Conservation (phyloP, 1,140 invertebrate genomes). For the Conus ventricosus region DNA sequence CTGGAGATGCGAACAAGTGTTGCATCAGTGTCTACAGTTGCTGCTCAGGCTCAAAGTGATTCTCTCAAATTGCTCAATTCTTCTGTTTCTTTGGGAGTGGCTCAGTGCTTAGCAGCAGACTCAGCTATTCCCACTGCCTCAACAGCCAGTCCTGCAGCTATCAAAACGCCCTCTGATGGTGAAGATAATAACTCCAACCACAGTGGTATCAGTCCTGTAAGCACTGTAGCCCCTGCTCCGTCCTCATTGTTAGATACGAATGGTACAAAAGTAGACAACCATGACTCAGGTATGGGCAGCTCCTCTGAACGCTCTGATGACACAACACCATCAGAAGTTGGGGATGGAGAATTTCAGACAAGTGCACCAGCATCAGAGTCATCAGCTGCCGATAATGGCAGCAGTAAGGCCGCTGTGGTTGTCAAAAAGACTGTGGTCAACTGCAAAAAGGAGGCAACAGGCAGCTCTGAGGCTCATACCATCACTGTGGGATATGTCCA, state of each 20-base stretch:
- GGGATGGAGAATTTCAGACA: conserved; percentile 64
- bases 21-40: not conserved
- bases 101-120: not conserved
- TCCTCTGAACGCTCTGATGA: conserved; percentile 70
- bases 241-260: conserved; percentile 46
- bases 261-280: conserved; percentile 58
- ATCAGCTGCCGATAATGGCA: conserved; percentile 19
- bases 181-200: conserved; percentile 62
- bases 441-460: conserved; percentile 10
- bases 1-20: not conserved
- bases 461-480: conserved; percentile 7
- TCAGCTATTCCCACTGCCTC: not conserved
- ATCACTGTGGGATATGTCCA: conserved; percentile 22
- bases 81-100: conserved; percentile 29
- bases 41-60: conserved; percentile 17
- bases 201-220: conserved; percentile 56
- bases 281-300: conserved; percentile 69
- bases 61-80: conserved; percentile 47
- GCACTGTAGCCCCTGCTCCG: conserved; percentile 57
- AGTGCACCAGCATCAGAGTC: not conserved
- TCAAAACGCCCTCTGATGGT: conserved; percentile 49
- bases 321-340: conserved; percentile 65
- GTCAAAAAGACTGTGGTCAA: conserved; percentile 27
- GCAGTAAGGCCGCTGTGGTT: conserved; percentile 6
- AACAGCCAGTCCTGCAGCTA: conserved; percentile 55